Evolutionary conservation across 2,888 invertebrate species (phyloP), one percentile per base, ranked within the genome.

Genomic region (Pimpla rufipes): DNA sequence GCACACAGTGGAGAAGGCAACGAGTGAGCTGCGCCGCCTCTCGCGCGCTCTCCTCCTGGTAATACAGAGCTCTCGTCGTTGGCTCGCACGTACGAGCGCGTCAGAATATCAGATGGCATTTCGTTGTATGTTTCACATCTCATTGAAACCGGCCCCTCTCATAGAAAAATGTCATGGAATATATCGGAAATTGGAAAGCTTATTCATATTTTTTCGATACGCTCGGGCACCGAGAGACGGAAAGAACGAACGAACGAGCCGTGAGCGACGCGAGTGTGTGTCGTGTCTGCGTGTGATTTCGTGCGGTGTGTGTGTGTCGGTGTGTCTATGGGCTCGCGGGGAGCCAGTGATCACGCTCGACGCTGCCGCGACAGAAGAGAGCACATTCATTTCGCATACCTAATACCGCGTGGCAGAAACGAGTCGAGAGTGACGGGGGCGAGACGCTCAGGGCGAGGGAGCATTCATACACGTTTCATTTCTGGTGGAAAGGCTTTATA

Each of bases 101-200:
- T 88, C 88, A 87, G 87, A 88, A 88, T 91, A 91, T 92, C 92
- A 89, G 91, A 92, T 91, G 92, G 91, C 90, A 90, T 92, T 92
- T 90, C 90, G 89, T 87, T 90, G 92, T 91, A 91, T 90, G 91
- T 89, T 89, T 90, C 91, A 90, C 90, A 89, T 91, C 90, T 91
- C 90, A 92, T 91, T 92, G 90, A 91, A 92, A 89, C 88, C 91
- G 88, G 57, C 74, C 90, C 90, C 91, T 91, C 89, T 91, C 89
- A 90, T 90, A 90, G 92, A 92, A 92, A 92, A 92, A 92, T 92
- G 92, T 92, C 92, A 92, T 89, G 91, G 89, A 91, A 90, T 90
- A 91, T 91, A 91, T 91, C 92, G 92, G 92, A 92, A 92, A 92
- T 92, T 92, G 92, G 92, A 92, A 92, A 92, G 92, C 92, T 92